Conservation (phyloP, 1,140 invertebrate species). For the Mesaphorura yosii region DNA sequence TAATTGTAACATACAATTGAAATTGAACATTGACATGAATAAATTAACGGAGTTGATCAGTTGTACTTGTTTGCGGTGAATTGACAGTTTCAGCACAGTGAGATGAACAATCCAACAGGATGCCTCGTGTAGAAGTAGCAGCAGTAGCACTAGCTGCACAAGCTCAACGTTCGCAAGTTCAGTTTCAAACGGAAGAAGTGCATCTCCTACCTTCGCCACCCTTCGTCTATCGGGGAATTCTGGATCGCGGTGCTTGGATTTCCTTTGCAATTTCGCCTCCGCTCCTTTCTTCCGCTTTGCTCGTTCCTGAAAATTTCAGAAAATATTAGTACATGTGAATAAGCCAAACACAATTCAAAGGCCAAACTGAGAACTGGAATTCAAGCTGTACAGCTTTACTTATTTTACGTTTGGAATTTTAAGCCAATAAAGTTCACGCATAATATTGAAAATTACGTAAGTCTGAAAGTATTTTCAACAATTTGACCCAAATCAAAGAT, state of each 20-base stretch:
- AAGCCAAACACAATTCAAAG: too few relatives aligned
- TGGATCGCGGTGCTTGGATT: constrained; percentile 35
- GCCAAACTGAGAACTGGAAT: too few relatives aligned
- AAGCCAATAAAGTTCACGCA: too few relatives aligned
- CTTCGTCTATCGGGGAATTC: constrained; percentile 33
- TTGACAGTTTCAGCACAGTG: neutral
- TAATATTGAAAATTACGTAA: too few relatives aligned
- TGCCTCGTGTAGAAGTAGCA: neutral
- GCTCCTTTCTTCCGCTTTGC: constrained; percentile 4
- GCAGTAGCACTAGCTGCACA: neutral
- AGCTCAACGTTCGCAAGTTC: neutral
- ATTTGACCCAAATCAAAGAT: too few relatives aligned
- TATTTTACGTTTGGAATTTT: too few relatives aligned
- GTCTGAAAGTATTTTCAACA: too few relatives aligned
- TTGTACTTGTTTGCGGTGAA: neutral
- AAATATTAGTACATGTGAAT: too few relatives aligned
- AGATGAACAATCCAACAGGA: neutral
- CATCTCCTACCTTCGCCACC: constrained; percentile 34
- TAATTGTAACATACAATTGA: too few relatives aligned
- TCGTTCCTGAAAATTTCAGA: too few relatives aligned
- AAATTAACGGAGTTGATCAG: neutral
- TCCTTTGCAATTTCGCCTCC: constrained; percentile 13
- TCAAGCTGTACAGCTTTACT: too few relatives aligned
- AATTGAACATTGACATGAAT: neutral
- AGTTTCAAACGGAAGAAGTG: neutral